Evolutionary conservation across 2,113 vertebrate species (phyloP).

Genomic region (Gymnarchus niloticus): DNA sequence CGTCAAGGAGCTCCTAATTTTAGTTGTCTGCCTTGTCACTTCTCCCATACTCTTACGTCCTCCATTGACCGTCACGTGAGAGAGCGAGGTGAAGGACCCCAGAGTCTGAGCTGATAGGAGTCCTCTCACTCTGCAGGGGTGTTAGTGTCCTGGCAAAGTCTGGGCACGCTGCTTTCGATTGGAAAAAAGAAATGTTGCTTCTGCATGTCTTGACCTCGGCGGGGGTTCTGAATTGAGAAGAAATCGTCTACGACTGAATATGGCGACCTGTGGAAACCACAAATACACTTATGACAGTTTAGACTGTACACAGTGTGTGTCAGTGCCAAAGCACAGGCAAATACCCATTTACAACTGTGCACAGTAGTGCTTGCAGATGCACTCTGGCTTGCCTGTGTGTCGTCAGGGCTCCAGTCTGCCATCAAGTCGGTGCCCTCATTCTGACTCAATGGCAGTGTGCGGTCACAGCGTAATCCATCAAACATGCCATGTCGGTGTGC

Average conservation of each 20-base stretch:
- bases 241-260: not conserved
- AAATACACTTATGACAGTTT: not conserved
- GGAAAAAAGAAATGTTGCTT: not conserved
- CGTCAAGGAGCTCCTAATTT: not conserved
- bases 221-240: not conserved
- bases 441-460: not conserved
- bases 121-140: conserved; percentile 4
- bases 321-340: not conserved
- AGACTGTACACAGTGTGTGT: not conserved
- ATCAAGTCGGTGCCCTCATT: not conserved
- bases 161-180: not conserved
- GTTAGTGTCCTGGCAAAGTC: not conserved
- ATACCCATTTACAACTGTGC: not conserved
- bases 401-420: not conserved
- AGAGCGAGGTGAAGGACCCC: not conserved
- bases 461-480: not conserved
- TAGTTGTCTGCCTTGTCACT: not conserved
- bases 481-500: not conserved
- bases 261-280: not conserved
- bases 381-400: not conserved
- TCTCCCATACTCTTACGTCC: not conserved
- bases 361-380: not conserved
- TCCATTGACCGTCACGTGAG: not conserved
- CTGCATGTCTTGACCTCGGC: not conserved
- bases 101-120: not conserved